Conservation (phyloP, 1,140 invertebrate genomes). For the Saccostrea echinata region DNA sequence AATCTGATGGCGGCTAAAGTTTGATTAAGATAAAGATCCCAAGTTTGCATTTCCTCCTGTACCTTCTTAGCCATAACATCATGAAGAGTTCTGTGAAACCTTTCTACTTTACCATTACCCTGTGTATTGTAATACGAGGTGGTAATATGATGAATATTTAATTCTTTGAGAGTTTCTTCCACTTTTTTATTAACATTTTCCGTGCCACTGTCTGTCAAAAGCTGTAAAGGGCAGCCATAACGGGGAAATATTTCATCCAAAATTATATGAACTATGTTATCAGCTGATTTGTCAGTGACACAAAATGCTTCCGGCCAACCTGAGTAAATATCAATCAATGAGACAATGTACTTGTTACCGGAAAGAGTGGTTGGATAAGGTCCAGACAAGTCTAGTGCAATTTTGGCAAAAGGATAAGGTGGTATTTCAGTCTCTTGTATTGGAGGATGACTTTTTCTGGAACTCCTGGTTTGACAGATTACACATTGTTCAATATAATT, state of each 20-base stretch:
- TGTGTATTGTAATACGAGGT: slow-evolving; percentile 47
- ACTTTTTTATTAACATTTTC: slow-evolving; percentile 53
- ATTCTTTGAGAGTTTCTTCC: slow-evolving; percentile 40
- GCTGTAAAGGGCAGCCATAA: slow-evolving; percentile 45
- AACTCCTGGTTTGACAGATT: slow-evolving; percentile 51
- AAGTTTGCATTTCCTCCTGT: not conserved
- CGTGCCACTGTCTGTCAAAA: slow-evolving; percentile 56
- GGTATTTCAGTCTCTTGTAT: slow-evolving; percentile 55
- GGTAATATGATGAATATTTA: slow-evolving; percentile 52
- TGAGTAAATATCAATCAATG: slow-evolving; percentile 48
- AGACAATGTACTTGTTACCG: slow-evolving; percentile 56
- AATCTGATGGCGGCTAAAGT: slow-evolving; percentile 48
- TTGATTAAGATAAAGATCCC: slow-evolving; percentile 51
- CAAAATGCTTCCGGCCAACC: slow-evolving; percentile 59
- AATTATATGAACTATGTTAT: slow-evolving; percentile 19
- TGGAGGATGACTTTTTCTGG: slow-evolving; percentile 43
- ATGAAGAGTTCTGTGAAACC: slow-evolving; percentile 54
- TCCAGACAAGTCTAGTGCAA: slow-evolving; percentile 57
- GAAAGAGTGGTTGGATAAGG: slow-evolving; percentile 53
- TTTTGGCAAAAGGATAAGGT: slow-evolving; percentile 47
- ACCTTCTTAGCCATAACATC: slow-evolving; percentile 25
- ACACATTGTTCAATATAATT: slow-evolving; percentile 44
- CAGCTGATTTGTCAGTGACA: too few relatives aligned
- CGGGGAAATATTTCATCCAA: slow-evolving; percentile 62
- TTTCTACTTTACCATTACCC: slow-evolving; percentile 37